These are phyloP conservation scores for Nematolebias whitei DNA, from an alignment of 2,113 vertebrate genomes.

Conservation along the genomic window DNA sequence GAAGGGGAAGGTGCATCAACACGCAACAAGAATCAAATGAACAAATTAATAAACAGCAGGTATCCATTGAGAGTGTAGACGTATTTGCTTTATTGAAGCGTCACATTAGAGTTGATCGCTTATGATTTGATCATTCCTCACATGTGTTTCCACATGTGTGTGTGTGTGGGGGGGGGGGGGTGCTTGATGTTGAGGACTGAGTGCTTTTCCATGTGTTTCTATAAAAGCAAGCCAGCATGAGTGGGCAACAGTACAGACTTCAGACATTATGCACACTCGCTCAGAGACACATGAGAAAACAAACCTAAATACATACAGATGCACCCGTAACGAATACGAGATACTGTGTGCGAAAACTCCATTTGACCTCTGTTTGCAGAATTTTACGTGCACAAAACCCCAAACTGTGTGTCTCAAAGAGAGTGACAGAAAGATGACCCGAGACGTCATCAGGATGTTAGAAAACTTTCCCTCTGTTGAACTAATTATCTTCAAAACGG, in stretches of 20 bases:
- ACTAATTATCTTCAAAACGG: background rate
- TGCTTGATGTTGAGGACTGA: constrained; percentile 37
- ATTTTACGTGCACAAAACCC: constrained; percentile 1
- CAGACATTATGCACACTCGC: constrained; percentile 37
- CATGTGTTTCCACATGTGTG: constrained; percentile 23
- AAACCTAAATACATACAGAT: constrained; percentile 19
- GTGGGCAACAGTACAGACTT: constrained; percentile 35
- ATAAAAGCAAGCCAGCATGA: constrained; percentile 55
- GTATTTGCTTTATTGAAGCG: constrained; percentile 1
- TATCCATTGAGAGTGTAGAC: background rate
- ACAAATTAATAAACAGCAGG: constrained; percentile 8
- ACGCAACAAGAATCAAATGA: background rate
- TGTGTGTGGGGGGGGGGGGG: constrained; percentile 9
- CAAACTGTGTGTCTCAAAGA: constrained; percentile 7
- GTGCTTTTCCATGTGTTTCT: constrained; percentile 70
- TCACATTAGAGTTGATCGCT: constrained; percentile 14
- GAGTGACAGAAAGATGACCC: background rate
- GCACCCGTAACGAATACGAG: constrained; percentile 17
- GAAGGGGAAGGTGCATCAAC: constrained; percentile 28
- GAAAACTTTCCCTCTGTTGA: too few species aligned
- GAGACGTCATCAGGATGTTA: background rate
- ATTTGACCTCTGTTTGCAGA: constrained; percentile 33
- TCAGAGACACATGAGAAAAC: constrained; percentile 32
- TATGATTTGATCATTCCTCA: constrained; percentile 16
- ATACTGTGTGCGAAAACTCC: background rate